These are phyloP conservation scores for Macrosoma leucophasiata DNA, from an alignment of 2,888 invertebrate genomes.

Conservation along the genomic window DNA sequence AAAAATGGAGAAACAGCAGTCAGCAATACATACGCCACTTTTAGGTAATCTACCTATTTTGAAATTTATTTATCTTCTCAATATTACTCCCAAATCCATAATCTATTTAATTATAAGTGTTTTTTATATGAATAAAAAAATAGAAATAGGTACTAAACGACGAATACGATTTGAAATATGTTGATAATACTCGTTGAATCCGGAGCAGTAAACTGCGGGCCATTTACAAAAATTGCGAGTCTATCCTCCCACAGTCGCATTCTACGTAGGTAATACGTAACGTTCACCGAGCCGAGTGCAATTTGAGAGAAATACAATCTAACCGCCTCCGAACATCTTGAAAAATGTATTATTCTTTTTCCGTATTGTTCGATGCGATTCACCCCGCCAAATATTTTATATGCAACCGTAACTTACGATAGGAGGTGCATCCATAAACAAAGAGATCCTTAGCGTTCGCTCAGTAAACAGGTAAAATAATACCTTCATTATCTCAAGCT, in stretches of 20 bases:
- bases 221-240: constrained; percentile 12
- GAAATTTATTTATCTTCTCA: too few relatives aligned
- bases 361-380: constrained; percentile 38
- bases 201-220: constrained; percentile 5
- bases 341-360: constrained; percentile 43
- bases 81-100: too few relatives aligned
- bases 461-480: constrained; percentile 22
- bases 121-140: too few relatives aligned
- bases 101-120: too few relatives aligned
- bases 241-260: constrained; percentile 10
- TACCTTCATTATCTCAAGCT: constrained; percentile 12
- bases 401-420: constrained; percentile 38
- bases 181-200: too few relatives aligned
- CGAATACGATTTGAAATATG: constrained; percentile 25
- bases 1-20: too few relatives aligned
- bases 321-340: constrained; percentile 38
- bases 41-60: too few relatives aligned
- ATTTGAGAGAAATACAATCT: constrained; percentile 41
- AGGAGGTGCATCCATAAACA: constrained; percentile 36
- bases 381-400: constrained; percentile 36
- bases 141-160: too few relatives aligned
- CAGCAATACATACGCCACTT: too few relatives aligned
- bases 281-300: too few relatives aligned
- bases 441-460: constrained; percentile 27
- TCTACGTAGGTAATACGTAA: constrained; percentile 20